Evolutionary conservation across 2,888 invertebrate species (phyloP), one percentile per base, ranked within the genome.

Genomic region (Periphyllus acericola): DNA sequence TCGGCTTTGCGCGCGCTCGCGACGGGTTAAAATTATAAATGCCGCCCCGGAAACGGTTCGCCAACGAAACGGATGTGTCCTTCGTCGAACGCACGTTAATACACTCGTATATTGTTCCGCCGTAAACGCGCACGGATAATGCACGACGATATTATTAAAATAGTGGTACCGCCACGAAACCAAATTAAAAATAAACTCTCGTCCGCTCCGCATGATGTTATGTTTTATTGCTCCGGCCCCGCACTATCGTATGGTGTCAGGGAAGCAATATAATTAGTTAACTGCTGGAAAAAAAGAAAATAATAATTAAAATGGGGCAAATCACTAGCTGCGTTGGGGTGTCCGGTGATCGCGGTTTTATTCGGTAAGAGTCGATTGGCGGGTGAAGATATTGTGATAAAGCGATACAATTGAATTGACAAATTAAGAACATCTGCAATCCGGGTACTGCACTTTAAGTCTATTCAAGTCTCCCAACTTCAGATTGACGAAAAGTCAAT

Each of bases 41-140:
- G 80, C 86, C 72, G 78, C 86, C 86, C 86, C 86, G 86, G 86
- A 87, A 87, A 87, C 71, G 5, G 85, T 79, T 52, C 6, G 85
- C 78, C 85, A 11, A 55, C 85, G n/a, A 71, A 79, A 79, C 86
- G 86, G 86, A 87, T 9, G 86, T 87, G 86, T 87, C 86, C 72
- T 74, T 87, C 86, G 86, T 87, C 86, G 80, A 5, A 40, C 78
- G n/a, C 29, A n/a, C 3, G 3, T 5, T n/a, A n/a, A n/a, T n/a
- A n/a, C n/a, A n/a, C n/a, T 0, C 21, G 2, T n/a, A 68, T 29
- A 17, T 71, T 29, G 71, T 71, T 60, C 60, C 60, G 21, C 25
- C 5, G 21, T 60, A 60, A 60, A 60, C 21, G 21, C 3, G 21
- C 25, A 60, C 3, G 3, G 6, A 55, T 60, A 60, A 55, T 17